phyloP scores from a whole-genome alignment of 2,797 vertebrate species.

The Synanceia verrucosa region DNA sequence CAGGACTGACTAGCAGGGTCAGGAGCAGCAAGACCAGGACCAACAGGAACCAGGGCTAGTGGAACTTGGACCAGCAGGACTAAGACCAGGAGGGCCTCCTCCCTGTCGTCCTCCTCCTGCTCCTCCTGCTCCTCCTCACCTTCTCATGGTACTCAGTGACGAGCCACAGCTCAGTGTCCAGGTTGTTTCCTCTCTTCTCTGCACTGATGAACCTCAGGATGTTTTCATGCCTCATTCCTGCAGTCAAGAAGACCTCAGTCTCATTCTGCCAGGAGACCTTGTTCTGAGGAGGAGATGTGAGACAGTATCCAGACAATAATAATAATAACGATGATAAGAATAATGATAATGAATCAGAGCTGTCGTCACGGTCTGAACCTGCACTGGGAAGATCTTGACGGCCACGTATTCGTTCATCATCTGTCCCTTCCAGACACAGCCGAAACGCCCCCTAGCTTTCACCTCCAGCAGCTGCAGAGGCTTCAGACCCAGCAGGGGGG shows the following conservation, averaged over 20 bases:
- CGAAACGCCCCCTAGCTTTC: slow-evolving; percentile 93
- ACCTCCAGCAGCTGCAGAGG: slow-evolving; percentile 93
- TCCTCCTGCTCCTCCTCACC: slow-evolving; percentile 74
- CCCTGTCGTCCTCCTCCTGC: too few species aligned
- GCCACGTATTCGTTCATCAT: slow-evolving; percentile 93
- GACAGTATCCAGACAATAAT: neutral
- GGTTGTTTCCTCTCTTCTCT: slow-evolving; percentile 89
- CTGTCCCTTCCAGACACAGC: slow-evolving; percentile 95
- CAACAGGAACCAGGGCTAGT: too few species aligned
- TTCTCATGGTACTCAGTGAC: slow-evolving; percentile 93
- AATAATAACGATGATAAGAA: too few species aligned
- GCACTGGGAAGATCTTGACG: slow-evolving; percentile 94
- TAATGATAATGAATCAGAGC: neutral
- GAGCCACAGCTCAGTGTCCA: slow-evolving; percentile 93
- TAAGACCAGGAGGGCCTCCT: too few species aligned
- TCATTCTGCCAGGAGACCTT: slow-evolving; percentile 95
- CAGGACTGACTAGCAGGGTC: too few species aligned
- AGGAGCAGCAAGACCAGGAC: too few species aligned
- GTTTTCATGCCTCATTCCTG: slow-evolving; percentile 95
- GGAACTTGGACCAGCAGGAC: too few species aligned
- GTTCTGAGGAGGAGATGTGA: slow-evolving; percentile 77
- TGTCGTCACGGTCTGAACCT: slow-evolving; percentile 75
- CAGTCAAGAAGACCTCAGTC: slow-evolving; percentile 88
- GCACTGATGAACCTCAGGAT: slow-evolving; percentile 90
- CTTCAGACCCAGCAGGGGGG: slow-evolving; percentile 89